Conservation (phyloP, 2,888 invertebrate genomes). For the Sceliomorpha sp. region DNA sequence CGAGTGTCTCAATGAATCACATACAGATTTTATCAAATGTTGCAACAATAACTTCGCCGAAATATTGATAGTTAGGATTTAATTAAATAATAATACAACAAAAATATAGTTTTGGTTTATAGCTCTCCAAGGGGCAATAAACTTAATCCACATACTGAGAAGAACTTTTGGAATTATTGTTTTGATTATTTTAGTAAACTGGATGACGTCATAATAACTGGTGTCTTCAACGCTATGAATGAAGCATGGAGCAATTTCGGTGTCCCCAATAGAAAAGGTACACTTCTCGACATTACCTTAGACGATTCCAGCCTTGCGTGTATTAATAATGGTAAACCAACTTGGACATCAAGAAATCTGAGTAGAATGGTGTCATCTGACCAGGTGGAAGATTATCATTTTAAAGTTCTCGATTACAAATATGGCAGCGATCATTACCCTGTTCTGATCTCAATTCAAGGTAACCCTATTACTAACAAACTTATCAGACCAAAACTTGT, state of each 20-base stretch:
- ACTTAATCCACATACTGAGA: not conserved
- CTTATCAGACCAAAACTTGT: not conserved
- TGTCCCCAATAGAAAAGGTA: not conserved
- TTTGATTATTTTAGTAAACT: not conserved
- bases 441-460: not conserved
- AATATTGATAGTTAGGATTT: no score
- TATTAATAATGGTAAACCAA: not conserved
- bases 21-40: slow-evolving; percentile 1
- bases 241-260: not conserved
- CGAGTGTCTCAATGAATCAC: not conserved
- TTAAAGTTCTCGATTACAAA: not conserved
- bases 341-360: not conserved
- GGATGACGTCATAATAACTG: not conserved
- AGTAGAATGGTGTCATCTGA: not conserved
- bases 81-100: no score
- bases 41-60: not conserved
- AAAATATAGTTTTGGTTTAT: not conserved
- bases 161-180: not conserved
- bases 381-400: not conserved
- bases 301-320: not conserved
- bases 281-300: not conserved
- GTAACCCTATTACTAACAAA: not conserved
- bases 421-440: not conserved
- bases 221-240: not conserved
- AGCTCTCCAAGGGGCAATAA: not conserved